Base-by-base conservation (phyloP, 2,888 invertebrate species). In the Orthonevra nobilis region DNA sequence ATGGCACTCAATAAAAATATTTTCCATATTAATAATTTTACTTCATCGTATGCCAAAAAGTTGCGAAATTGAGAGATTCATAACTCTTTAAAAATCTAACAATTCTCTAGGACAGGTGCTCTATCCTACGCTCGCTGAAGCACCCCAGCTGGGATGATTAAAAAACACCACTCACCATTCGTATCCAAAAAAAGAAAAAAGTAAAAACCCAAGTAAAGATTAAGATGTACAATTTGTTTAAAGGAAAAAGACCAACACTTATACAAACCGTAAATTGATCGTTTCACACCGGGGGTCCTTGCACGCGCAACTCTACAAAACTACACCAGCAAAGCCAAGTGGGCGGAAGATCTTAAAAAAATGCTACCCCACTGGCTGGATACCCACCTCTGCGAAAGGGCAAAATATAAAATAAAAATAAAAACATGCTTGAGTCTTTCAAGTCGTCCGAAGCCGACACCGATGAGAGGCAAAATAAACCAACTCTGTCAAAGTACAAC, bases 331-430 rank as follows among this genome's bases (percentile, higher is more conserved):
- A 20, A 19, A 36, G 42, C 34, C 38, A 70, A 68, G 79, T 79
- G 79, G 79, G 79, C 79, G 73, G 72, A 19, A 30, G 60, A 56
- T 73, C 73, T 68, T 56, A 79, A 61, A 61, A n/a, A n/a, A 66
- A 56, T 38, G 30, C 66, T 54, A 38, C 72, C 61, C 66, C 61
- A 66, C n/a, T 50, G 42, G 32, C 26, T 44, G 70, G 64, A 70
- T 40, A 56, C 36, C 63, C n/a, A n/a, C n/a, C n/a, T n/a, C n/a
- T n/a, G n/a, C n/a, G n/a, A n/a, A n/a, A n/a, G n/a, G n/a, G n/a
- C n/a, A n/a, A n/a, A n/a, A n/a, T n/a, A n/a, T n/a, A n/a, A n/a
- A n/a, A n/a, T n/a, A n/a, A n/a, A n/a, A n/a, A n/a, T n/a, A n/a
- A n/a, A n/a, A n/a, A n/a, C n/a, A n/a, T n/a, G n/a, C n/a, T n/a